A percentile compares a stretch with the other conserved stretches of the same genome.
Conservation (phyloP, 2,797 vertebrate species). For the Nyctalus aviator region DNA sequence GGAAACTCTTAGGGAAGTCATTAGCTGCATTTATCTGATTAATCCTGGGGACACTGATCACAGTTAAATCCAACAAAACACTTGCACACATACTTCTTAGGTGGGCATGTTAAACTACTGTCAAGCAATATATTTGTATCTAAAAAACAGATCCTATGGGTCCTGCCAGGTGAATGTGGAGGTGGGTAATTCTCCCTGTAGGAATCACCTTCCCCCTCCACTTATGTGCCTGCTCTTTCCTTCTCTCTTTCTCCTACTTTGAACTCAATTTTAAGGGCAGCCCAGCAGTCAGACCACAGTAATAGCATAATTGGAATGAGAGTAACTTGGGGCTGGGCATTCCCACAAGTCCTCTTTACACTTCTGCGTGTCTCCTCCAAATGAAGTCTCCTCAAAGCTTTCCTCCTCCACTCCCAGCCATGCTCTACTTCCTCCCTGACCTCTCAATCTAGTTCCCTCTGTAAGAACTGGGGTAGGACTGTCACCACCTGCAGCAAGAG, state of each 20-base stretch:
- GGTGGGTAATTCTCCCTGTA: background rate
- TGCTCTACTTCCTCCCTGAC: background rate
- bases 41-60: background rate
- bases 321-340: background rate
- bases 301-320: background rate
- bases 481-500: slow-evolving; percentile 51
- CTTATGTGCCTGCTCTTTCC: background rate
- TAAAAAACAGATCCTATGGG: background rate
- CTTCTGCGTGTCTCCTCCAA: background rate
- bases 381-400: background rate
- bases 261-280: background rate
- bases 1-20: background rate
- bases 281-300: background rate
- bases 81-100: background rate
- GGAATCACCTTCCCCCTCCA: background rate
- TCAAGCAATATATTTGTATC: background rate
- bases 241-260: background rate
- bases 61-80: background rate
- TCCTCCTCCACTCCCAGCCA: background rate
- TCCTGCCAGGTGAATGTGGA: background rate
- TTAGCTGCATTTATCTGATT: slow-evolving; percentile 1
- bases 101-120: background rate
- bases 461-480: slow-evolving; percentile 43
- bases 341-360: background rate
- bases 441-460: slow-evolving; percentile 38